Conservation (phyloP, 1,140 invertebrate genomes). For the Cyrtorhinus lividipennis region DNA sequence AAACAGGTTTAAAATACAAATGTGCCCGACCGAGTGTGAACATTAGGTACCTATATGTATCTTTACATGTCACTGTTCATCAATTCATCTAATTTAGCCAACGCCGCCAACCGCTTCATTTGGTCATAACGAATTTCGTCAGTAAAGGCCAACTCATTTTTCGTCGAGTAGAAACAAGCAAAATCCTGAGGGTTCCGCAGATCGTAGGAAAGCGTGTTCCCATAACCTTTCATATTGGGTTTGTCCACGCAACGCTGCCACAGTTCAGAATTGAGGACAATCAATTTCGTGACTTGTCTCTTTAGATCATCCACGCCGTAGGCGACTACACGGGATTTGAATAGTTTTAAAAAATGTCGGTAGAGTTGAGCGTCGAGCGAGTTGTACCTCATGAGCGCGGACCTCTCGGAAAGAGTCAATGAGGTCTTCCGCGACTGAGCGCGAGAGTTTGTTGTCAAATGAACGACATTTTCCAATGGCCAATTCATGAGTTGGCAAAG, state of each 20-base stretch:
- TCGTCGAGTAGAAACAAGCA: slow-evolving; percentile 20
- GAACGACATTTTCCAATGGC: slow-evolving; percentile 33
- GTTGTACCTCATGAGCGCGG: slow-evolving; percentile 25
- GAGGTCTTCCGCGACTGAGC: background rate
- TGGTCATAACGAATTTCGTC: slow-evolving; percentile 20
- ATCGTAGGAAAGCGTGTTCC: slow-evolving; percentile 21
- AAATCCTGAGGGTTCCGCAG: slow-evolving; percentile 17
- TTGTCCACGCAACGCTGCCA: slow-evolving; percentile 22
- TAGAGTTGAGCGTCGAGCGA: slow-evolving; percentile 29
- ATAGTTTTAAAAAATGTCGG: slow-evolving; percentile 28
- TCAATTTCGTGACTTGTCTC: slow-evolving; percentile 24
- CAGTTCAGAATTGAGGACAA: slow-evolving; percentile 21
- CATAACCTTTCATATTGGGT: slow-evolving; percentile 21
- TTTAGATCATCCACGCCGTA: slow-evolving; percentile 27
- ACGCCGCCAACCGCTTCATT: slow-evolving; percentile 15
- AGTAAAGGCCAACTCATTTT: slow-evolving; percentile 22
- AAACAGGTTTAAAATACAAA: no score
- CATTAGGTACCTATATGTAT: no score
- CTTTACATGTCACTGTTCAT: background rate
- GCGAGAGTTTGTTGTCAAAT: slow-evolving; percentile 30
- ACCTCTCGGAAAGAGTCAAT: slow-evolving; percentile 16
- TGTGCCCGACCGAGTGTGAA: no score
- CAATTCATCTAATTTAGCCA: slow-evolving; percentile 12
- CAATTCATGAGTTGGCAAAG: slow-evolving; percentile 35
- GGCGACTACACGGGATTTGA: slow-evolving; percentile 26